Evolutionary conservation across 2,888 invertebrate genomes (phyloP).

Genomic region (Melolontha melolontha): DNA sequence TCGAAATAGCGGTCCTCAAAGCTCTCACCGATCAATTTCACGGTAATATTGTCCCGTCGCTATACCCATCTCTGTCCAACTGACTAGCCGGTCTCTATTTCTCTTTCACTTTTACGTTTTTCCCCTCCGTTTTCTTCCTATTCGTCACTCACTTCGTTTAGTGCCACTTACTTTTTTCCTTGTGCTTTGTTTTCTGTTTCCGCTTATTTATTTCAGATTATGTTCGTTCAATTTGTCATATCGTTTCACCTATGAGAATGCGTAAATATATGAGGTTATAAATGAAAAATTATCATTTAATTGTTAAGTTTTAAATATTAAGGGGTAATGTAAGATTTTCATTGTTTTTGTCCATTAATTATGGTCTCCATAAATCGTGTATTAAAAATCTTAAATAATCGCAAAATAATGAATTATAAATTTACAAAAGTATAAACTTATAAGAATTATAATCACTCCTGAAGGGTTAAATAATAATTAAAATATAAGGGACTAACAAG

Average conservation of each 20-base stretch:
- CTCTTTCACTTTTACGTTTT: constrained; percentile 41
- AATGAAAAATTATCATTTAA: too few relatives aligned
- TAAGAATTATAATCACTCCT: too few relatives aligned
- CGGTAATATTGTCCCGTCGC: constrained; percentile 64
- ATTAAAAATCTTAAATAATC: too few relatives aligned
- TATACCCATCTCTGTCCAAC: constrained; percentile 39
- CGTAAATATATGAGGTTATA: too few relatives aligned
- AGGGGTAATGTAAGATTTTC: too few relatives aligned
- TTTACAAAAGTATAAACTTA: too few relatives aligned
- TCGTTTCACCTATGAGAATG: constrained; percentile 57
- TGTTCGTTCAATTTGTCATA: constrained; percentile 66
- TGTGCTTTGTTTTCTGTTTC: constrained; percentile 60
- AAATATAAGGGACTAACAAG: too few relatives aligned
- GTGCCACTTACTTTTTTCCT: constrained; percentile 33
- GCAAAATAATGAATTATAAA: too few relatives aligned
- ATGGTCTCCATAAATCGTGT: too few relatives aligned
- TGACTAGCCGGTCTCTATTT: background rate
- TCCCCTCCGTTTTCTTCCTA: constrained; percentile 45
- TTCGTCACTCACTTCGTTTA: constrained; percentile 30
- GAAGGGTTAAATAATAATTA: too few relatives aligned
- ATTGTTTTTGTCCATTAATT: too few relatives aligned
- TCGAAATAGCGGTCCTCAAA: constrained; percentile 57
- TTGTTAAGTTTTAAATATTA: too few relatives aligned
- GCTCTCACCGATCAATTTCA: constrained; percentile 64
- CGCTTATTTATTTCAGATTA: constrained; percentile 66